phyloP scores from a whole-genome alignment of 2,888 invertebrate genomes.

The Melanargia galathea region DNA sequence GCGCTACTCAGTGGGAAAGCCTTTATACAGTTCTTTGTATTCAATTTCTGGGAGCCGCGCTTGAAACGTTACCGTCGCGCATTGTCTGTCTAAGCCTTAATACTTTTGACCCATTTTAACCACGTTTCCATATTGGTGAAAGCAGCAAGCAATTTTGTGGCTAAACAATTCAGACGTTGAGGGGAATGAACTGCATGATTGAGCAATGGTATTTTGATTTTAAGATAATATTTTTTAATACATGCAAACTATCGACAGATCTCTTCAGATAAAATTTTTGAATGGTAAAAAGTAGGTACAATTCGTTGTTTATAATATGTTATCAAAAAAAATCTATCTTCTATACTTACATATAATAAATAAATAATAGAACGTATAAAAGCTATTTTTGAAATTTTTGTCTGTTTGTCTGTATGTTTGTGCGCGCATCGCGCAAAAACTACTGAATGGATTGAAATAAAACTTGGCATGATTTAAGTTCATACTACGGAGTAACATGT shows the following conservation, averaged over 20 bases:
- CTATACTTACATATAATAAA: too few relatives aligned
- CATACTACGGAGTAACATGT: too few relatives aligned
- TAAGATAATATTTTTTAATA: too few relatives aligned
- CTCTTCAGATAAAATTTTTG: neutral
- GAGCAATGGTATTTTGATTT: neutral
- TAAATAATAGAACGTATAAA: too few relatives aligned
- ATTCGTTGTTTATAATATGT: too few relatives aligned
- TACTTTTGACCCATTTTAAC: conserved; percentile 67
- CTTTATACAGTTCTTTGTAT: neutral
- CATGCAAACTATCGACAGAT: neutral
- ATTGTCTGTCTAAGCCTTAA: conserved; percentile 36
- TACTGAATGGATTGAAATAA: too few relatives aligned
- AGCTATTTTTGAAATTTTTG: too few relatives aligned
- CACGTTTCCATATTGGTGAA: conserved; percentile 7
- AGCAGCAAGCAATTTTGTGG: neutral
- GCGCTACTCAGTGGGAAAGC: neutral
- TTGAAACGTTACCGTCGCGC: neutral
- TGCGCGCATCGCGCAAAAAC: too few relatives aligned
- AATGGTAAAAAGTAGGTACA: too few relatives aligned
- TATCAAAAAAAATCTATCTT: neutral
- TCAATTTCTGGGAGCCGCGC: neutral
- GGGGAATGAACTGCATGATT: conserved; percentile 1
- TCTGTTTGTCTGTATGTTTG: too few relatives aligned
- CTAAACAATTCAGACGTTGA: neutral
- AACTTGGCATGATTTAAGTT: too few relatives aligned